Evolutionary conservation across 1,140 invertebrate genomes (phyloP).

Genomic region (Cepaea nemoralis): DNA sequence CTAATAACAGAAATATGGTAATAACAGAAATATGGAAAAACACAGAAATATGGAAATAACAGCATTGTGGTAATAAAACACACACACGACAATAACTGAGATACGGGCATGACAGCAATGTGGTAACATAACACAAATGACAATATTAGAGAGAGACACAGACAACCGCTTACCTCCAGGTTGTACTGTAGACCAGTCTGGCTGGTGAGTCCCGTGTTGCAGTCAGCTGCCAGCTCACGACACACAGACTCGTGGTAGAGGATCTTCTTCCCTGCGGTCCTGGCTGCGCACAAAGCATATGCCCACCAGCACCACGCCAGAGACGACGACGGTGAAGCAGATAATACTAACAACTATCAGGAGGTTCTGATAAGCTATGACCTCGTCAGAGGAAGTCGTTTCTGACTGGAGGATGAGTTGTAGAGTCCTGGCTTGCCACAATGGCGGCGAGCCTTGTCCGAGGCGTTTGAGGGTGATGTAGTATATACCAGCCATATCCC

Average conservation of each 20-base stretch:
- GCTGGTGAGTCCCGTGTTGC: not conserved
- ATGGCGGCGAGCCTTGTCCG: slow-evolving; percentile 40
- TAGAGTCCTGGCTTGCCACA: slow-evolving; percentile 27
- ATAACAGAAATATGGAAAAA: too few relatives aligned
- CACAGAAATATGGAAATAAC: too few relatives aligned
- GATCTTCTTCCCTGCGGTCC: slow-evolving; percentile 42
- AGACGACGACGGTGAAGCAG: slow-evolving; percentile 44
- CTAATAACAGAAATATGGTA: too few relatives aligned
- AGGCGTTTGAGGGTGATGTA: slow-evolving; percentile 46
- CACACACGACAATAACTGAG: too few relatives aligned
- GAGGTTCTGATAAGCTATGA: slow-evolving; percentile 43
- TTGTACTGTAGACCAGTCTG: slow-evolving; percentile 10
- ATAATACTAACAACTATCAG: slow-evolving; percentile 48
- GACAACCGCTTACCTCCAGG: slow-evolving; percentile 15
- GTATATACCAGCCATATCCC: slow-evolving; percentile 45
- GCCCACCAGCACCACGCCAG: slow-evolving; percentile 39
- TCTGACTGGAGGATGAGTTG: slow-evolving; percentile 27
- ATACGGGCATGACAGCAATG: too few relatives aligned
- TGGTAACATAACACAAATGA: too few relatives aligned
- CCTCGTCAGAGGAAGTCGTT: not conserved
- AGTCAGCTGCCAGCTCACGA: not conserved
- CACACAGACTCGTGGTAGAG: slow-evolving; percentile 26
- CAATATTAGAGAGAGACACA: too few relatives aligned
- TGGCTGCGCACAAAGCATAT: slow-evolving; percentile 42
- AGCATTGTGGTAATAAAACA: too few relatives aligned